Evolutionary conservation across 2,888 invertebrate genomes (phyloP), one percentile per base, ranked within the genome.

Genomic region (Conistra vaccinii): DNA sequence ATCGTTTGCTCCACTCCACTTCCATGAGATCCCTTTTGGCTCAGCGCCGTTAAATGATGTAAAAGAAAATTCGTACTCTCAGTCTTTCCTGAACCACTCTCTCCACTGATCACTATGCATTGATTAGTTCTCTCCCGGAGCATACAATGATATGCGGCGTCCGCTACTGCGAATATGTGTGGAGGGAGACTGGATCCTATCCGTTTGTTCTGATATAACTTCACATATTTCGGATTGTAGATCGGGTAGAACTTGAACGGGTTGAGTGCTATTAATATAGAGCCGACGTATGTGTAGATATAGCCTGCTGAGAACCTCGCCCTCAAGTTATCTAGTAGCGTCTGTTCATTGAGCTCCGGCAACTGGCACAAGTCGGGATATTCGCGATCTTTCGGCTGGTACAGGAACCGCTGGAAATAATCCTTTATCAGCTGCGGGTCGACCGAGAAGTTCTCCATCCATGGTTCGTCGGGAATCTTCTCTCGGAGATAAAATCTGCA

Each of bases 1-100:
- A 99, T 99, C 23, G 99, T 99, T 95, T 99, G 99, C 94, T 99
- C 99, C 4, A 99, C 99, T n/a, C 99, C 99, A 92, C 98, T 98
- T 29, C 99, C 99, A 91, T 98, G 98, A 58, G 98, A 98, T 71
- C 99, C 99, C 92, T 99, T 99, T 94, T 99, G 99, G 93, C 98
- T 99, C 74, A 99, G 97, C 14, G 99, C 99, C 0, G 99, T 99
- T 90, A 99, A 96, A 95, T 99, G 99, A 94, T 99, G 99, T 71
- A 99, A 97, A 82, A 99, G 97, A 94, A 99, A 98, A 97, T 99
- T 99, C 45, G 99, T 99, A 92, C 99, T 99, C 94, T 99, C 99
- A 3, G 99, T 99, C 96, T 99, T 99, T 9, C 99, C 99, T n/a
- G 98, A 98, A 78, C 99, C 99, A 93, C 98, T 98, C 94, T 99